These are phyloP conservation scores for Sylvilagus bachmani DNA, from an alignment of 2,113 vertebrate species.

Conservation along the genomic window DNA sequence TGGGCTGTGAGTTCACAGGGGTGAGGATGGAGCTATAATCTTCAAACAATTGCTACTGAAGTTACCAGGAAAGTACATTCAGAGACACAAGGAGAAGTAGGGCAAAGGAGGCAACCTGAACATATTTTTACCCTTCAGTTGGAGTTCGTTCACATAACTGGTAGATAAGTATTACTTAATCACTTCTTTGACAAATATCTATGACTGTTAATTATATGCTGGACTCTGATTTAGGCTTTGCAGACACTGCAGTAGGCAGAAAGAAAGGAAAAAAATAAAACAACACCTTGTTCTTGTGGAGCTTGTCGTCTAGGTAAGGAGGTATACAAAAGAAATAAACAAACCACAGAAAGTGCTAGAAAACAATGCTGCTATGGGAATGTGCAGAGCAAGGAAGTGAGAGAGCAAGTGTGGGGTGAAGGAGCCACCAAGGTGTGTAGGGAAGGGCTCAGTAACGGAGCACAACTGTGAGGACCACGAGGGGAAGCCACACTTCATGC, in stretches of 20 bases:
- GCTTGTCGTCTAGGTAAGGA: background rate
- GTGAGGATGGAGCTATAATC: background rate
- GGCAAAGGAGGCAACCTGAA: background rate
- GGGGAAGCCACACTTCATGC: background rate
- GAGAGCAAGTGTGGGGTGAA: too few relatives aligned
- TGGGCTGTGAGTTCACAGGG: background rate
- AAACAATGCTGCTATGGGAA: background rate
- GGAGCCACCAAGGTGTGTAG: background rate
- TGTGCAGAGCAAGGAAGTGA: background rate
- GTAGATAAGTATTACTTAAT: background rate
- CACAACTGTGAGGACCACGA: background rate
- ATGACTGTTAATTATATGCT: background rate
- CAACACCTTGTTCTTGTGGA: background rate
- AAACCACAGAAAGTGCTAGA: background rate
- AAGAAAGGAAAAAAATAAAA: background rate
- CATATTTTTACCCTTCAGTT: background rate
- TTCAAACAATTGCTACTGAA: slow-evolving; percentile 34
- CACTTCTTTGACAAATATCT: background rate
- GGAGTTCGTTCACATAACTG: background rate
- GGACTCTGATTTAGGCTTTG: background rate
- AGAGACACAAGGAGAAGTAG: slow-evolving; percentile 21
- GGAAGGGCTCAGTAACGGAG: background rate
- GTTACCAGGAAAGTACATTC: slow-evolving; percentile 41
- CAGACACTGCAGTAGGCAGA: background rate
- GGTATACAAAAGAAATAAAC: background rate